phyloP scores from a whole-genome alignment of 1,140 invertebrate genomes.

The Luehdorfia chinensis region DNA sequence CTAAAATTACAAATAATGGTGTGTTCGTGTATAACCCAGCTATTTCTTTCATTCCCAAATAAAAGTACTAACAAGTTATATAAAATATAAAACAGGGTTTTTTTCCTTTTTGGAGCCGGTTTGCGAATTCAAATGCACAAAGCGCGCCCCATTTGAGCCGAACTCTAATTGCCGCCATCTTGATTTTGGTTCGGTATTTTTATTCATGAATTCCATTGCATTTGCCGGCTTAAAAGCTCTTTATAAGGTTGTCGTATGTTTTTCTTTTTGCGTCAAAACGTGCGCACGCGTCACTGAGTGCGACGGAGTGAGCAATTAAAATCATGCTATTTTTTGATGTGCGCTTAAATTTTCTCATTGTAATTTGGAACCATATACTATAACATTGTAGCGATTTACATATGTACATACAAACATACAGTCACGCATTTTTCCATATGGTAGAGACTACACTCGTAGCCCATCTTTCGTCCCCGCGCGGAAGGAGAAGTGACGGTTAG shows the following conservation, averaged over 20 bases:
- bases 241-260: conserved; percentile 28
- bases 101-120: conserved; percentile 3
- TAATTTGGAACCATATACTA: no score
- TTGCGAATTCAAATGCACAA: conserved; percentile 7
- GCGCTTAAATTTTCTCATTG: no score
- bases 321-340: conserved; percentile 12
- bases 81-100: background rate
- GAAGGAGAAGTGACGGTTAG: no score
- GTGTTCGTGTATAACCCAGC: no score
- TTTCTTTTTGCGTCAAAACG: conserved; percentile 23
- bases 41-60: background rate
- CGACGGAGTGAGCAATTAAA: conserved; percentile 33
- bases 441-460: no score
- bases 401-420: no score
- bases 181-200: conserved; percentile 44
- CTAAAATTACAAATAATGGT: background rate
- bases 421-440: no score
- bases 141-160: conserved; percentile 1
- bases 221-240: conserved; percentile 25
- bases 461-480: no score
- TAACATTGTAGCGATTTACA: no score
- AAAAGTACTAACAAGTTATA: conserved; percentile 3
- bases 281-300: conserved; percentile 33
- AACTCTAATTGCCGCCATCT: conserved; percentile 40
- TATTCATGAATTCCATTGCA: conserved; percentile 47